phyloP scores from a whole-genome alignment of 2,888 invertebrate species.

The Thymelicus acteon region DNA sequence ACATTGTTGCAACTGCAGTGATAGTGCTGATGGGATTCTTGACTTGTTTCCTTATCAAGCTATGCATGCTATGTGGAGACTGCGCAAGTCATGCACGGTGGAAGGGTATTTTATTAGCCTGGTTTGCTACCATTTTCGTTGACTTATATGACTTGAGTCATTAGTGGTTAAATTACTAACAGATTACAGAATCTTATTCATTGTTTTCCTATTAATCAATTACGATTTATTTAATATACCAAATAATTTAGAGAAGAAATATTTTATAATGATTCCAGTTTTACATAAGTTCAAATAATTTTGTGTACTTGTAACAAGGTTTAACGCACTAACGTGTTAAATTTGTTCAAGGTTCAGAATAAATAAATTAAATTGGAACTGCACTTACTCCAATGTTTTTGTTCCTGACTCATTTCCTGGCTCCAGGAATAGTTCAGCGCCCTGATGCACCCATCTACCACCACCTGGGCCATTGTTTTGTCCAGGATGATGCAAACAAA shows the following conservation, averaged over 20 bases:
- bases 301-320: neutral
- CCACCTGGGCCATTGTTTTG: conserved; percentile 58
- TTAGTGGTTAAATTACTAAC: too few species aligned
- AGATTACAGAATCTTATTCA: too few species aligned
- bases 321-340: neutral
- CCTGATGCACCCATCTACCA: conserved; percentile 82
- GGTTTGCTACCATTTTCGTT: too few species aligned
- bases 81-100: too few species aligned
- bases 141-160: too few species aligned
- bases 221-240: too few species aligned
- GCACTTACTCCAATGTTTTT: conserved; percentile 9
- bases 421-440: conserved; percentile 69
- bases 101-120: too few species aligned
- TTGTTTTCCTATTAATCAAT: too few species aligned
- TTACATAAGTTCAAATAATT: neutral
- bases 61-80: too few species aligned
- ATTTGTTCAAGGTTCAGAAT: conserved; percentile 6
- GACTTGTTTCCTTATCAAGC: neutral
- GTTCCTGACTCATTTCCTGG: conserved; percentile 44
- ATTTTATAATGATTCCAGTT: too few species aligned
- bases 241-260: too few species aligned
- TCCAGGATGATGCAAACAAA: conserved; percentile 63
- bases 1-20: too few species aligned
- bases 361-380: neutral
- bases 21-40: neutral